phyloP scores from a whole-genome alignment of 2,888 invertebrate species.

The Maniola hyperantus region DNA sequence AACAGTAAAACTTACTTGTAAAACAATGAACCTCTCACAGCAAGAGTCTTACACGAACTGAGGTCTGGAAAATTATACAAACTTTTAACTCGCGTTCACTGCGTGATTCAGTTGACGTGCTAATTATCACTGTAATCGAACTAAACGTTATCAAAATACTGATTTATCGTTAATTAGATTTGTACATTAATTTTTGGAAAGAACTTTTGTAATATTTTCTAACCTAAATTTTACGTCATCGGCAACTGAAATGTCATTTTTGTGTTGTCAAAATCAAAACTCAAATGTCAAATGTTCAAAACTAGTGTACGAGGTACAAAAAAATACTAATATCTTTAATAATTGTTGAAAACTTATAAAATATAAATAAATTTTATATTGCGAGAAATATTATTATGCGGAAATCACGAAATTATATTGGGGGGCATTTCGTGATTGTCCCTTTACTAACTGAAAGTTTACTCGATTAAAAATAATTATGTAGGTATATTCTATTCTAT shows the following conservation, averaged over 20 bases:
- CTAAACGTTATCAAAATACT: not conserved
- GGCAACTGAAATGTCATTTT: too few species aligned
- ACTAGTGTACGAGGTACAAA: not conserved
- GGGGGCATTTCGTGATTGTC: too few species aligned
- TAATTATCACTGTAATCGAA: conserved; percentile 18
- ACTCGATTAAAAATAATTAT: too few species aligned
- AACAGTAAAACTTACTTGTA: not conserved
- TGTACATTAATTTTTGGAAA: not conserved
- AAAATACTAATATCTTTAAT: not conserved
- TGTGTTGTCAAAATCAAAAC: conserved; percentile 1
- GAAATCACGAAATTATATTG: too few species aligned
- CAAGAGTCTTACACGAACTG: conserved; percentile 11
- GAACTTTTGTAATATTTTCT: not conserved
- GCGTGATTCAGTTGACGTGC: conserved; percentile 9
- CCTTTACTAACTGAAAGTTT: too few species aligned
- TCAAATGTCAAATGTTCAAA: not conserved
- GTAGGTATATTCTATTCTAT: too few species aligned
- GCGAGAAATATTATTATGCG: too few species aligned
- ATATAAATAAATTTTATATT: too few species aligned
- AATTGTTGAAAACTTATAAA: too few species aligned
- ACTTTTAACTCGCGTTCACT: not conserved
- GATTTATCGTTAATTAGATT: not conserved
- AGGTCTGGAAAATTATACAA: conserved; percentile 1
- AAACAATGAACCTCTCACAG: not conserved
- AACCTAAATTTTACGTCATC: not conserved